These are phyloP conservation scores for Acrocephalus kingi DNA, from an alignment of 2,113 vertebrate genomes.

Conservation along the genomic window DNA sequence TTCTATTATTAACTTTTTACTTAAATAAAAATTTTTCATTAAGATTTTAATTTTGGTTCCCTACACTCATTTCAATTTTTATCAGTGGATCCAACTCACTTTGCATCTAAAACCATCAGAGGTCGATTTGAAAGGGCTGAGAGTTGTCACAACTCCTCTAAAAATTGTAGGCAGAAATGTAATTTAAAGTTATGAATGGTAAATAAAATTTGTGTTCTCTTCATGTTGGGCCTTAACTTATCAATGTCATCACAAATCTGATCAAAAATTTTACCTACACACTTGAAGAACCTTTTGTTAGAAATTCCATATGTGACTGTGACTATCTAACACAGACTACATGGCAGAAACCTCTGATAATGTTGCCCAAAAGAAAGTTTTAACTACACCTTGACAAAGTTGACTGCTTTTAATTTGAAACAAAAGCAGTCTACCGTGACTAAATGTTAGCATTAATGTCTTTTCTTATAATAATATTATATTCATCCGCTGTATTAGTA, in stretches of 20 bases:
- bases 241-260: neutral
- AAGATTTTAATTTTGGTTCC: neutral
- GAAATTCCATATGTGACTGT: neutral
- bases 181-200: neutral
- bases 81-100: neutral
- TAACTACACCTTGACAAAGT: neutral
- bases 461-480: neutral
- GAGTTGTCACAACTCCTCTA: neutral
- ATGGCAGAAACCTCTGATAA: neutral
- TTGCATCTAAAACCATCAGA: neutral
- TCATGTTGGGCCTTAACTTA: neutral
- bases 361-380: neutral
- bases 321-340: neutral
- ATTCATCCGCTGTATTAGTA: neutral
- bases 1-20: neutral
- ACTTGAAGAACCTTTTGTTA: neutral
- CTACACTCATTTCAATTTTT: neutral
- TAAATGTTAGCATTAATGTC: neutral
- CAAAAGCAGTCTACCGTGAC: neutral
- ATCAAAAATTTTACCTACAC: neutral
- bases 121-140: neutral
- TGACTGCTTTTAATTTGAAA: neutral
- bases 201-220: neutral
- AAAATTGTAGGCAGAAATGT: neutral
- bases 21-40: neutral